A percentile compares a stretch with the other conserved stretches of the same genome.
Conservation (phyloP, 2,113 vertebrate genomes). For the Lathamus discolor region DNA sequence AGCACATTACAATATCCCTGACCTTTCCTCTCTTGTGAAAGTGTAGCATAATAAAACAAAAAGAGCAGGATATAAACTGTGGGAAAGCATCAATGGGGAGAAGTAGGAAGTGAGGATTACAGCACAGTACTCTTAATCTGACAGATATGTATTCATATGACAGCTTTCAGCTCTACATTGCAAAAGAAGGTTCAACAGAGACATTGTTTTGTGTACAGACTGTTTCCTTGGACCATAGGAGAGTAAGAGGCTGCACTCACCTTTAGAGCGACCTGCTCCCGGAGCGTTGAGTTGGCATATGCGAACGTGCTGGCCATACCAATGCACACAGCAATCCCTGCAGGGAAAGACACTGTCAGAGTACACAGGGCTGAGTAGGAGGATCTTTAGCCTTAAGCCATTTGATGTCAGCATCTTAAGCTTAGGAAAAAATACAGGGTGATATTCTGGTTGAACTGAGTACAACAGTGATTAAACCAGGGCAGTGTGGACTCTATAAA, state of each 20-base stretch:
- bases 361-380: background rate
- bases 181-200: background rate
- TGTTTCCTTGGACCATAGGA: background rate
- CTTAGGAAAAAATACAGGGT: background rate
- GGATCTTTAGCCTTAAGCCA: background rate
- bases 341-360: background rate
- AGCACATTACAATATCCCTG: background rate
- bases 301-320: slow-evolving; percentile 97
- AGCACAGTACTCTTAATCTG: background rate
- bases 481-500: background rate
- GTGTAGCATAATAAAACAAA: background rate
- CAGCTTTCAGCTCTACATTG: background rate
- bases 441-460: background rate
- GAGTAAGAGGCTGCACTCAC: slow-evolving; percentile 70
- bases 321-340: slow-evolving; percentile 94
- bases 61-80: background rate
- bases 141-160: background rate
- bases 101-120: background rate
- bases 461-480: background rate
- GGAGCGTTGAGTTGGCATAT: slow-evolving; percentile 91
- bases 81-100: background rate
- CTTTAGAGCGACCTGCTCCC: slow-evolving; percentile 93
- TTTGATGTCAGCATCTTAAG: background rate
- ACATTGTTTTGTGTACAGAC: background rate
- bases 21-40: background rate